Conservation (phyloP, 2,113 vertebrate genomes). For the Nesospiza acunhae region DNA sequence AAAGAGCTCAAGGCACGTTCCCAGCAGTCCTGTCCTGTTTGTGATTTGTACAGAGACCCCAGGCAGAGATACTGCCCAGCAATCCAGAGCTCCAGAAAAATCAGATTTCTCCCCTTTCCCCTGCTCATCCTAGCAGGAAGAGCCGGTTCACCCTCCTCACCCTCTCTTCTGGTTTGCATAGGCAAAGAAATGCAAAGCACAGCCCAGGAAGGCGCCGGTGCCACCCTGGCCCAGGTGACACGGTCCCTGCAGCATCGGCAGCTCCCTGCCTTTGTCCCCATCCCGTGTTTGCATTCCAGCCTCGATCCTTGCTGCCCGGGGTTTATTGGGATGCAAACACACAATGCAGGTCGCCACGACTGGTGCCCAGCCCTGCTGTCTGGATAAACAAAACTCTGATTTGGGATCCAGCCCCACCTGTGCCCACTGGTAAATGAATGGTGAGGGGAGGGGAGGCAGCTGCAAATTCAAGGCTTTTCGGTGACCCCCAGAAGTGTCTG, state of each 20-base stretch:
- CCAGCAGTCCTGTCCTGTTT: too few relatives aligned
- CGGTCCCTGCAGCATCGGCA: not conserved
- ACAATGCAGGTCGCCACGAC: not conserved
- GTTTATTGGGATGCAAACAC: not conserved
- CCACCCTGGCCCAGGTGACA: not conserved
- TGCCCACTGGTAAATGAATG: not conserved
- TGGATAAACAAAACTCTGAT: not conserved
- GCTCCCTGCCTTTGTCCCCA: not conserved
- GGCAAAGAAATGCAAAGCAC: not conserved
- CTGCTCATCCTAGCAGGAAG: rapidly evolving
- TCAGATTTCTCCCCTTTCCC: not conserved
- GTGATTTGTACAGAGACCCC: too few relatives aligned
- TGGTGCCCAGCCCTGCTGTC: not conserved
- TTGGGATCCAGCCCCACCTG: not conserved
- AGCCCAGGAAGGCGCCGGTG: not conserved
- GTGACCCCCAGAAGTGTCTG: constrained; percentile 1
- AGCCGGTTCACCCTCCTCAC: not conserved
- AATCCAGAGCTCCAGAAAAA: not conserved
- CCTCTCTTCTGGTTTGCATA: not conserved
- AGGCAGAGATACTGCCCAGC: too few relatives aligned
- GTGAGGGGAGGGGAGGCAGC: not conserved
- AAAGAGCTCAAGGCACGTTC: too few relatives aligned
- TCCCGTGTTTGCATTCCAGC: not conserved
- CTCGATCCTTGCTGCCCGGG: rapidly evolving
- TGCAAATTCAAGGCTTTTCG: constrained; percentile 33